Evolutionary conservation across 2,888 invertebrate species (phyloP).

Genomic region (Ellobium chinense): DNA sequence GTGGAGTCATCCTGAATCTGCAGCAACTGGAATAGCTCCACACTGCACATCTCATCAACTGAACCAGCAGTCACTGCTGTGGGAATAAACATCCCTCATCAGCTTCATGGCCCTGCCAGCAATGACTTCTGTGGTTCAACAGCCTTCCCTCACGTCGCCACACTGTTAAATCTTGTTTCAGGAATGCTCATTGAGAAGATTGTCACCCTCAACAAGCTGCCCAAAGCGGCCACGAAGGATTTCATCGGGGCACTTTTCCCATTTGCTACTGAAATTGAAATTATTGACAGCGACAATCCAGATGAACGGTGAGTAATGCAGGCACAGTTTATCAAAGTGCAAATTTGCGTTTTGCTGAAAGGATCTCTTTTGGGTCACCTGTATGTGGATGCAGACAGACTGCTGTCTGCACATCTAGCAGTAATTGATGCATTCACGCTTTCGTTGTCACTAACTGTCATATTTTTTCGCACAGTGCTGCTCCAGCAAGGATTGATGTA

Average conservation of each 20-base stretch:
- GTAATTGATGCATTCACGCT: not conserved
- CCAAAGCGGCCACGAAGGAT: constrained; percentile 45
- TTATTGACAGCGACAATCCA: constrained; percentile 45
- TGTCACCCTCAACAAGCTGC: constrained; percentile 46
- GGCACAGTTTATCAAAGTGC: constrained; percentile 12
- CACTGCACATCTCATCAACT: not conserved
- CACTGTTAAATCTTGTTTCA: constrained; percentile 39
- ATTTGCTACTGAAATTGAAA: constrained; percentile 46
- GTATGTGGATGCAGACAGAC: not conserved
- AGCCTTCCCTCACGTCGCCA: constrained; percentile 24
- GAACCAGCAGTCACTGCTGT: not conserved
- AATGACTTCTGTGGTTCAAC: not conserved
- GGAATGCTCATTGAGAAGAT: constrained; percentile 44
- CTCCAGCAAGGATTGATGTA: too few relatives aligned
- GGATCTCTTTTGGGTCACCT: not conserved
- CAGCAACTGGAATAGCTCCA: not conserved
- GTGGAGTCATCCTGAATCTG: not conserved
- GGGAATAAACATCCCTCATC: not conserved
- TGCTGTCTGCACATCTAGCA: not conserved
- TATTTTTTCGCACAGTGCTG: too few relatives aligned
- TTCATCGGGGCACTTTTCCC: constrained; percentile 47
- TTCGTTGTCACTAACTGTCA: not conserved
- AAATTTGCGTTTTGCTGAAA: not conserved
- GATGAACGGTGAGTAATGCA: constrained; percentile 48
- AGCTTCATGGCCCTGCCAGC: not conserved